Evolutionary conservation across 2,888 invertebrate species (phyloP), one percentile per base, ranked within the genome.

Genomic region (Pristionchus japonicus): DNA sequence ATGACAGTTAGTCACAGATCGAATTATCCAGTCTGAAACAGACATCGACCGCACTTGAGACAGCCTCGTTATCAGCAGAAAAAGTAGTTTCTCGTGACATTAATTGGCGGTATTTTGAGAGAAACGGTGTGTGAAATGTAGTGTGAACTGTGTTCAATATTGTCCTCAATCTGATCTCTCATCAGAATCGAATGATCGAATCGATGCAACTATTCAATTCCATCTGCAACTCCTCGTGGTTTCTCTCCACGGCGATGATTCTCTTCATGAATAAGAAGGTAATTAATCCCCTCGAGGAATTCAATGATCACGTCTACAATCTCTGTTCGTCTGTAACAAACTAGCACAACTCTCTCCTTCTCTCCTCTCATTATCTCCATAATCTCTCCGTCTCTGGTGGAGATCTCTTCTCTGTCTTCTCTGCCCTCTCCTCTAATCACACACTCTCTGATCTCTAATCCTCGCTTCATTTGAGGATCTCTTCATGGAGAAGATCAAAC

Each of bases 181-280:
- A 67, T 49, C 89, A 93, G 93, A 94, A 94, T 87, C 91, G 94
- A 86, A 94, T 94, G 94, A 92, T 93, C 77, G 94, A 94, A 89
- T 94, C 93, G 43, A 94, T 94, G 94, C 94, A 94, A 89, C 90
- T 94, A 40, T 94, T 94, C 91, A 91, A 91, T 70, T 94, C 94
- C n/a, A 94, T 94, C 86, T 94, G 94, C 88, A 94, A 94, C 89
- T 92, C 92, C 40, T 93, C 94, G 0, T 94, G 94, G 94, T 94
- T 94, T 89, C 88, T 94, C 84, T 89, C 93, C 47, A 94, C 94
- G 7, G 93, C 94, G 0, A 94, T 94, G 93, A 93, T 93, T 88
- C 91, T 93, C 70, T 93, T 93, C 91, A 89, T 93, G 91, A 93
- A 93, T 89, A 93, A 93, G 86, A 92, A 92, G 77, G 87, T 87